Percentiles rank a stretch among this genome's conserved stretches.
Evolutionary conservation across 2,888 invertebrate species (phyloP).

Genomic region (Cerceris rybyensis): DNA sequence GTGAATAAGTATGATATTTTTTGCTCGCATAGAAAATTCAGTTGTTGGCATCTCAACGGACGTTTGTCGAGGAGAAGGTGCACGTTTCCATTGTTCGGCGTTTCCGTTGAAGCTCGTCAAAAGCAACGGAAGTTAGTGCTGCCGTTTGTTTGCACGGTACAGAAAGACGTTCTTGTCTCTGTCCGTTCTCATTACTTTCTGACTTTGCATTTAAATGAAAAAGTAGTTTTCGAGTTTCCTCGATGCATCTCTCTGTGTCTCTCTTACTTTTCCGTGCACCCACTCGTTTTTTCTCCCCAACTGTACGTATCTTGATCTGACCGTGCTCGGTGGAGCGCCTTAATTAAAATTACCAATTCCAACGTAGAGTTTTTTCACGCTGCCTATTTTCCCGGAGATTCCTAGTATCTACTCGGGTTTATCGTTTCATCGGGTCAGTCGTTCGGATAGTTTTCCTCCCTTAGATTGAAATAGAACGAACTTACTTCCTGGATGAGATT

Average conservation of each 20-base stretch:
- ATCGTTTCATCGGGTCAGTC: conserved; percentile 31
- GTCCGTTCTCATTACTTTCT: conserved; percentile 46
- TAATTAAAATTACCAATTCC: conserved; percentile 59
- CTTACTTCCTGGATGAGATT: background rate
- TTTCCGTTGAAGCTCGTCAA: background rate
- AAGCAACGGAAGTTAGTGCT: background rate
- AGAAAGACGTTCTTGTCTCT: conserved; percentile 22
- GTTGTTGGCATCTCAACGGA: no score
- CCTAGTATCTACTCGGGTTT: conserved; percentile 5
- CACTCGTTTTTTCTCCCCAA: background rate
- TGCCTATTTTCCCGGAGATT: background rate
- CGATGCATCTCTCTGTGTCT: conserved; percentile 21
- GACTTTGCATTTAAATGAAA: conserved; percentile 65
- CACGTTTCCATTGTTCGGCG: conserved; percentile 6
- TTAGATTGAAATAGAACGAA: conserved; percentile 13
- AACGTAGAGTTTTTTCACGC: conserved; percentile 3
- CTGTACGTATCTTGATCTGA: conserved; percentile 44
- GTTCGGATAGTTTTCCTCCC: background rate
- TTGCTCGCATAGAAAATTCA: no score
- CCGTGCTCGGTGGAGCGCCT: conserved; percentile 14
- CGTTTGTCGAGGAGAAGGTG: background rate
- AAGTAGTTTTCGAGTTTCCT: conserved; percentile 42
- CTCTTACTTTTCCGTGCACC: no score
- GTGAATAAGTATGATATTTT: no score
- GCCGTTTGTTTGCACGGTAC: background rate